Conservation (phyloP, 2,888 invertebrate genomes). For the Xestia sexstrigata region DNA sequence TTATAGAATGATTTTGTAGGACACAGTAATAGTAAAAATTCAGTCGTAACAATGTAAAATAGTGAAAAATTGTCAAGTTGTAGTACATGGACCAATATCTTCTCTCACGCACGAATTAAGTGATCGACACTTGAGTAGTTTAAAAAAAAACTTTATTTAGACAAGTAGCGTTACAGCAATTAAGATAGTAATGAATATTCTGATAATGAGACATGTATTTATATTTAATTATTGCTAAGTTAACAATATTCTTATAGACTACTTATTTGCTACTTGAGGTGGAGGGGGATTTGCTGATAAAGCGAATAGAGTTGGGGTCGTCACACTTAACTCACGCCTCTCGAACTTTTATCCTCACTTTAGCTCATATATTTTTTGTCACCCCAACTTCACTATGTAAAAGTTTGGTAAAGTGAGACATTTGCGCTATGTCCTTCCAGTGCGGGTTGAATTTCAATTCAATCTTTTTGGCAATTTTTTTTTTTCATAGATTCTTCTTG, state of each 20-base stretch:
- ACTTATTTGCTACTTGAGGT: no score
- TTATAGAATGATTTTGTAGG: no score
- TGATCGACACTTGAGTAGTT: no score
- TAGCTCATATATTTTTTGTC: background rate
- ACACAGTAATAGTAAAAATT: no score
- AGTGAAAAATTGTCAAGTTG: background rate
- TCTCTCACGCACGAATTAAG: background rate
- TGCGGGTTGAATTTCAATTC: slow-evolving; percentile 27
- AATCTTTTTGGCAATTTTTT: background rate
- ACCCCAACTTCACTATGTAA: slow-evolving; percentile 18
- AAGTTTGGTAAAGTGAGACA: slow-evolving; percentile 23
- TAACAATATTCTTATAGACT: background rate
- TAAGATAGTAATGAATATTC: no score
- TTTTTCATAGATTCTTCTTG: background rate
- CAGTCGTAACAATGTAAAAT: background rate
- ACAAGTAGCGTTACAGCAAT: no score
- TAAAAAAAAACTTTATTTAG: no score
- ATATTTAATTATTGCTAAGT: no score
- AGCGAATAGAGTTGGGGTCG: no score
- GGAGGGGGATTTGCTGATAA: no score
- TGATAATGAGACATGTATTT: no score
- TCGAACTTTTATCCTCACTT: slow-evolving; percentile 16
- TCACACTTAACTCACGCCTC: no score
- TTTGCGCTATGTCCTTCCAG: background rate
- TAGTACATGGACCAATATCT: background rate